Evolutionary conservation across 2,888 invertebrate species (phyloP).

Genomic region (Didymodactylos carnosus): DNA sequence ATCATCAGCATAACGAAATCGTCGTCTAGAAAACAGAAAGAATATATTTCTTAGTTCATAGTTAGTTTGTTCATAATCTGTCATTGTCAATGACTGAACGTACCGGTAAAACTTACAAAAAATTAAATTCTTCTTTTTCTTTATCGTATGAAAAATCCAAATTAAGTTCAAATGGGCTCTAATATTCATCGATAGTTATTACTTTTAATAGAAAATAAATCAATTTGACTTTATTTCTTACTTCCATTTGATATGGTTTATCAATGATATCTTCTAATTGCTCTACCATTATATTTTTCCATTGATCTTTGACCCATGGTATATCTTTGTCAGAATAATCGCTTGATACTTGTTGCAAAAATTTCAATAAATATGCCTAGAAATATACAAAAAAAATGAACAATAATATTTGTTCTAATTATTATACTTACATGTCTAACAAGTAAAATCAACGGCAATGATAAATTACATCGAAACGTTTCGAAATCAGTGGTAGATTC

Average conservation of each 20-base stretch:
- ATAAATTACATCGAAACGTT: background rate
- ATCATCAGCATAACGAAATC: background rate
- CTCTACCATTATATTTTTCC: background rate
- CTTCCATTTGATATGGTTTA: background rate
- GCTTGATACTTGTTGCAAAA: background rate
- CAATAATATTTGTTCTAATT: background rate
- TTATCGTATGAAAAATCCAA: background rate
- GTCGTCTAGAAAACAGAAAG: background rate
- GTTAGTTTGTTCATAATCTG: background rate
- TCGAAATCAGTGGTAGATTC: background rate
- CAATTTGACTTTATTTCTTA: background rate
- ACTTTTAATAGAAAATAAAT: background rate
- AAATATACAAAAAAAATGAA: no score
- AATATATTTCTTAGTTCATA: background rate
- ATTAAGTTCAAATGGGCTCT: background rate
- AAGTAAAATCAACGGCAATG: background rate
- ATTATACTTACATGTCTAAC: background rate
- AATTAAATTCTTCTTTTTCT: background rate
- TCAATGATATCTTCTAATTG: background rate
- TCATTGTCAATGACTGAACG: no score
- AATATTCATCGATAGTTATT: background rate
- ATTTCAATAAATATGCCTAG: background rate
- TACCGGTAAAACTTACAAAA: background rate
- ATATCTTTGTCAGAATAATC: background rate
- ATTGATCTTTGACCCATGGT: background rate